phyloP scores from a whole-genome alignment of 2,113 vertebrate genomes.

The Daphoenositta chrysoptera region DNA sequence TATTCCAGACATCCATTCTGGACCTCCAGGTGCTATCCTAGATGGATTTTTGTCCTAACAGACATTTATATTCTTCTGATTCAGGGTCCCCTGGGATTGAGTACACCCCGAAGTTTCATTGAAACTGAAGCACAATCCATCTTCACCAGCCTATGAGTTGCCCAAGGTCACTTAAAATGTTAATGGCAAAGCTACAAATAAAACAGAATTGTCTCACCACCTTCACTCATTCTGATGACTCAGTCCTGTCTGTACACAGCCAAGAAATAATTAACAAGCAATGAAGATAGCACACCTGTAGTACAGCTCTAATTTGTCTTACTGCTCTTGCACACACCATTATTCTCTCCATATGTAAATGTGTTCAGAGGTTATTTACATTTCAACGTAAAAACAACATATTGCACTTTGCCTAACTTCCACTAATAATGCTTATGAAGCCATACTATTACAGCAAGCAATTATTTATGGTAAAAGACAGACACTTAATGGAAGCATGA shows the following conservation, averaged over 20 bases:
- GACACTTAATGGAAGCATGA: not conserved
- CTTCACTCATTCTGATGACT: not conserved
- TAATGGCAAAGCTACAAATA: not conserved
- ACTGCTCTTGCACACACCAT: not conserved
- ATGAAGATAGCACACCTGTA: not conserved
- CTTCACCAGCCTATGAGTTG: not conserved
- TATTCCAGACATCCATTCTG: not conserved
- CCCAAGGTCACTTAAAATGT: not conserved
- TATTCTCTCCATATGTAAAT: not conserved
- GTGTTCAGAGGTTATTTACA: not conserved
- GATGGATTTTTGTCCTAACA: not conserved
- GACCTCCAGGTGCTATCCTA: not conserved
- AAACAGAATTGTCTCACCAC: not conserved
- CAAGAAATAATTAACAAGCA: not conserved
- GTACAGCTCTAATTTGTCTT: not conserved
- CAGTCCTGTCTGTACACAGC: not conserved
- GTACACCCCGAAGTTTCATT: not conserved
- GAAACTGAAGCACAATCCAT: not conserved
- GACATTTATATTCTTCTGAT: not conserved
- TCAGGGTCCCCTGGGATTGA: not conserved
- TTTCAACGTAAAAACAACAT: not conserved
- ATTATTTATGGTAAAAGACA: not conserved
- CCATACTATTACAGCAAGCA: not conserved
- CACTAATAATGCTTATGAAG: not conserved
- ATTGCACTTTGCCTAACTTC: not conserved